These are phyloP conservation scores for Dysdera silvatica DNA, from an alignment of 1,140 invertebrate genomes.

Conservation along the genomic window DNA sequence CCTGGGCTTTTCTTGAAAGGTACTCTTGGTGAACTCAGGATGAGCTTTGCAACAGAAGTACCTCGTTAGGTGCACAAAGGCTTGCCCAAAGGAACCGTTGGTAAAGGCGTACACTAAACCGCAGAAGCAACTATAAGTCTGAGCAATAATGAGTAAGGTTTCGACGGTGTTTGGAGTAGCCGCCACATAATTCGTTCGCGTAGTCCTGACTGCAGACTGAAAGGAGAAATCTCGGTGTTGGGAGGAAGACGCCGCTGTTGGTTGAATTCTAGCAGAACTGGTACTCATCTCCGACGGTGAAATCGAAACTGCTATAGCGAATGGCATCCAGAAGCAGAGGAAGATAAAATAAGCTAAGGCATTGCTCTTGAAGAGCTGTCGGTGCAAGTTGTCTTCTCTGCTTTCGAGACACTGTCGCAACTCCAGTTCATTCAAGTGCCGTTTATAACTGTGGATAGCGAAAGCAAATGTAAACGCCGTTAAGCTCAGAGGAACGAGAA, in stretches of 20 bases:
- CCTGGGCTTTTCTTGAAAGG: constrained; percentile 30
- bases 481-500: constrained; percentile 20
- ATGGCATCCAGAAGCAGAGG: constrained; percentile 31
- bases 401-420: constrained; percentile 19
- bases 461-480: constrained; percentile 17
- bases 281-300: not conserved
- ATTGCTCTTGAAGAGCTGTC: constrained; percentile 30
- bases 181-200: constrained; percentile 9
- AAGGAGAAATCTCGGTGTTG: no score
- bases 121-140: constrained; percentile 30
- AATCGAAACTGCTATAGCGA: constrained; percentile 10
- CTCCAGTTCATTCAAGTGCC: constrained; percentile 13
- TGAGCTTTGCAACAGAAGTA: constrained; percentile 34
- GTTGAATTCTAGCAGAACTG: no score
- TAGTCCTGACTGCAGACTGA: no score
- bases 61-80: constrained; percentile 28
- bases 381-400: constrained; percentile 28
- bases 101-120: constrained; percentile 28
- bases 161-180: constrained; percentile 12
- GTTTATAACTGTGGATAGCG: constrained; percentile 21
- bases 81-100: constrained; percentile 29
- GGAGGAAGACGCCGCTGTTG: not conserved
- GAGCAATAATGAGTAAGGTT: constrained; percentile 24
- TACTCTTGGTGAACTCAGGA: constrained; percentile 31
- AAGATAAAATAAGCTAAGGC: constrained; percentile 29